phyloP scores from a whole-genome alignment of 1,140 invertebrate genomes.

The Pseudomyrmex gracilis region DNA sequence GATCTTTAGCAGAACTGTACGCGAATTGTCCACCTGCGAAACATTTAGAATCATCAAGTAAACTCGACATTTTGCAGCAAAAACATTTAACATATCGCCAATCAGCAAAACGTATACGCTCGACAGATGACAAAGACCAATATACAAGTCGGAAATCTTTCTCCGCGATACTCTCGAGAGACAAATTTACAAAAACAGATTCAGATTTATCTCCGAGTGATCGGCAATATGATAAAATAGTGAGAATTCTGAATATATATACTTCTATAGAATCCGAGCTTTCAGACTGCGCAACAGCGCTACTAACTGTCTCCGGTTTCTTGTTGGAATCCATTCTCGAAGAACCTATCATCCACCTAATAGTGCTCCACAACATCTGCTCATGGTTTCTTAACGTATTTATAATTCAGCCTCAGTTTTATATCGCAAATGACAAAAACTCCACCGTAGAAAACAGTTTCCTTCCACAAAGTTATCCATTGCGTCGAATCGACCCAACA shows the following conservation, averaged over 20 bases:
- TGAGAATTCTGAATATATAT: neutral
- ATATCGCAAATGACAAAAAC: neutral
- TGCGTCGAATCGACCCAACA: too few species aligned
- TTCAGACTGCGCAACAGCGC: conserved; percentile 42
- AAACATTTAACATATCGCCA: neutral
- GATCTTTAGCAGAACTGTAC: conserved; percentile 92
- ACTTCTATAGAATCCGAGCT: conserved; percentile 75
- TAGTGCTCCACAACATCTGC: conserved; percentile 72
- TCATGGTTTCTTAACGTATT: conserved; percentile 70
- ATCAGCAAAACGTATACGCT: neutral
- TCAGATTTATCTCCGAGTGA: too few species aligned
- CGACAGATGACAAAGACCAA: too few species aligned
- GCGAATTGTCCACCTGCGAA: conserved; percentile 92
- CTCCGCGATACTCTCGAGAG: too few species aligned
- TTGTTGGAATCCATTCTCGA: conserved; percentile 66
- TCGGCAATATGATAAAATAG: too few species aligned
- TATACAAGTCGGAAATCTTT: too few species aligned
- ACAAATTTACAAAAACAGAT: too few species aligned
- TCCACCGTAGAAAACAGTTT: too few species aligned
- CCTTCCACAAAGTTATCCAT: too few species aligned
- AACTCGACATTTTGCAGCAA: neutral
- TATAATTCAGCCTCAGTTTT: conserved; percentile 10
- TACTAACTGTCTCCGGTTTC: conserved; percentile 16
- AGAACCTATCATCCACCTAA: conserved; percentile 75
- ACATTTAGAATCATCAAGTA: too few species aligned